phyloP scores from a whole-genome alignment of 1,140 invertebrate genomes.

The Temnothorax longispinosus region DNA sequence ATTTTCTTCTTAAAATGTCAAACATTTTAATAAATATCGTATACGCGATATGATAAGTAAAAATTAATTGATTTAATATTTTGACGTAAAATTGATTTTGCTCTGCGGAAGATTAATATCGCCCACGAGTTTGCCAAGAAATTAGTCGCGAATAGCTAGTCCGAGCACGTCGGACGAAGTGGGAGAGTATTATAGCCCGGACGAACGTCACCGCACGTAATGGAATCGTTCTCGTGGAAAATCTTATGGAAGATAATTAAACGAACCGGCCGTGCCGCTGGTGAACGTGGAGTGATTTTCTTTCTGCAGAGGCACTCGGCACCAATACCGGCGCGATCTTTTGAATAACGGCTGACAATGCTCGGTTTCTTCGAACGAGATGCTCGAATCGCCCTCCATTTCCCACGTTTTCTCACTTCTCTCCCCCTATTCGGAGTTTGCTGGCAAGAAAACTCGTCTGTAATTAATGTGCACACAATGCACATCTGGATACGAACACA shows the following conservation, averaged over 20 bases:
- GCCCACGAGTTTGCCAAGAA: conserved; percentile 8
- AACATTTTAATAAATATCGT: not conserved
- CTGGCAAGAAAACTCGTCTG: not conserved
- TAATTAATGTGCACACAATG: conserved; percentile 15
- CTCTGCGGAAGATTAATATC: not conserved
- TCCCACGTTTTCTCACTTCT: not conserved
- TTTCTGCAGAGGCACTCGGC: not conserved
- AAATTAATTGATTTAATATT: not conserved
- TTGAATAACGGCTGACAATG: conserved; percentile 18
- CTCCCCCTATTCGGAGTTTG: not conserved
- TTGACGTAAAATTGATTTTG: not conserved
- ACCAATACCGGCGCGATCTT: conserved; percentile 27
- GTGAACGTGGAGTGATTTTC: not conserved
- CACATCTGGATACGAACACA: not conserved
- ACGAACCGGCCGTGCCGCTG: not conserved
- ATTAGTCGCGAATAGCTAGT: conserved; percentile 33
- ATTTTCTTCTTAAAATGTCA: not conserved
- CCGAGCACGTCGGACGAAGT: conserved; percentile 31
- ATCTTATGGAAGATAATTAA: conserved; percentile 57
- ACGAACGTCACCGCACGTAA: conserved; percentile 35
- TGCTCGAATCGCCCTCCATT: conserved; percentile 26
- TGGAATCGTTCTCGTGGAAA: conserved; percentile 50
- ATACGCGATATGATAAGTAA: not conserved
- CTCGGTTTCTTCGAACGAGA: conserved; percentile 8
- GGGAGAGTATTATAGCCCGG: not conserved